Evolutionary conservation across 2,888 invertebrate genomes (phyloP).

Genomic region (Erebia epiphron): DNA sequence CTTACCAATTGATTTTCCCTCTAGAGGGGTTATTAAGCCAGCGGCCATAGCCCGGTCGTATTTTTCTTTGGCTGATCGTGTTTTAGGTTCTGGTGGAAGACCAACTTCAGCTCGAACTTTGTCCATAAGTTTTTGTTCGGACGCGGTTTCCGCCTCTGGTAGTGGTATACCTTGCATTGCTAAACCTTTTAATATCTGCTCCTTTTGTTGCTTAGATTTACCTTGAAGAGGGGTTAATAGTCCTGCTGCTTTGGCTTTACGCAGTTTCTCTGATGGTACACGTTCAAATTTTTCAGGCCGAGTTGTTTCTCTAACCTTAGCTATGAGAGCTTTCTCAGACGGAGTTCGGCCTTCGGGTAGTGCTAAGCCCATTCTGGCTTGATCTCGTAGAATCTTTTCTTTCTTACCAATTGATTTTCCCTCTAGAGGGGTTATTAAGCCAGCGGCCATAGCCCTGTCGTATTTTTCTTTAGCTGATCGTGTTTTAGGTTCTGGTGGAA

Average conservation of each 20-base stretch:
- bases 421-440: constrained; percentile 50
- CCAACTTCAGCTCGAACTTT: constrained; percentile 50
- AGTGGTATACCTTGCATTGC: constrained; percentile 47
- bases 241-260: constrained; percentile 27
- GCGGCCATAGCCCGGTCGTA: constrained; percentile 44
- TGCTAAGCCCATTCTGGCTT: constrained; percentile 32
- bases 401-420: constrained; percentile 47
- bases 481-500: constrained; percentile 46
- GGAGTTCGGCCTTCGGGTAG: constrained; percentile 38
- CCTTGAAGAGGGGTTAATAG: constrained; percentile 41
- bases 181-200: constrained; percentile 42
- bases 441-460: constrained; percentile 47
- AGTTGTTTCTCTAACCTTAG: constrained; percentile 23
- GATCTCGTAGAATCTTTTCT: constrained; percentile 37
- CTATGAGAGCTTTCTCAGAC: constrained; percentile 35
- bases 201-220: constrained; percentile 47
- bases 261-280: constrained; percentile 18
- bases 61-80: constrained; percentile 37
- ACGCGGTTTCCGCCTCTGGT: constrained; percentile 51
- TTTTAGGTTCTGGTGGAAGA: constrained; percentile 45
- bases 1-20: constrained; percentile 45
- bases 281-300: constrained; percentile 1
- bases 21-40: constrained; percentile 46
- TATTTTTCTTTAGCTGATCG: constrained; percentile 46
- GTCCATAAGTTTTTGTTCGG: constrained; percentile 49